These are phyloP conservation scores for Tipula helvola DNA, from an alignment of 2,888 invertebrate genomes.

Conservation along the genomic window DNA sequence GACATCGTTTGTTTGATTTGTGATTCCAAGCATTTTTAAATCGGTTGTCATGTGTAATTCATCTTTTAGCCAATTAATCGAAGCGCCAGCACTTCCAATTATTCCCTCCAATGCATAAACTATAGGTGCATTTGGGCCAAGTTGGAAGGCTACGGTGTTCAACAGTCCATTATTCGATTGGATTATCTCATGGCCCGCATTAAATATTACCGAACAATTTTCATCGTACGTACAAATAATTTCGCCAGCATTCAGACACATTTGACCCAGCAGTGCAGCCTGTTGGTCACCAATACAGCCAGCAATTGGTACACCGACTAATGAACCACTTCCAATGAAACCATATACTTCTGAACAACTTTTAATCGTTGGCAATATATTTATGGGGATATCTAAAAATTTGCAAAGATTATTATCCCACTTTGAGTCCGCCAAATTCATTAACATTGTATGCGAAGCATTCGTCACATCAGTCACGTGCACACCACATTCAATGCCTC, in stretches of 20 bases:
- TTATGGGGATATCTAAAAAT: slow-evolving; percentile 76
- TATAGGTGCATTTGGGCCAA: slow-evolving; percentile 57
- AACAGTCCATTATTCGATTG: slow-evolving; percentile 78
- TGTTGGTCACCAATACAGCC: slow-evolving; percentile 94
- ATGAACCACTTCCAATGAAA: slow-evolving; percentile 54
- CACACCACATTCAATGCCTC: slow-evolving; percentile 44
- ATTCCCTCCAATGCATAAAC: slow-evolving; percentile 87
- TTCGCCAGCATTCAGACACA: slow-evolving; percentile 75
- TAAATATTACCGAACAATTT: slow-evolving; percentile 88
- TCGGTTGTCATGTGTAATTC: slow-evolving; percentile 64
- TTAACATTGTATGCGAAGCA: slow-evolving; percentile 89
- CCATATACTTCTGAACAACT: slow-evolving; percentile 92
- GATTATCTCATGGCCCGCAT: slow-evolving; percentile 71
- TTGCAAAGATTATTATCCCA: slow-evolving; percentile 83
- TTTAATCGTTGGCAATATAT: slow-evolving; percentile 76
- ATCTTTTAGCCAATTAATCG: slow-evolving; percentile 81
- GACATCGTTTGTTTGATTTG: slow-evolving; percentile 50
- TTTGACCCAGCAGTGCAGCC: slow-evolving; percentile 84
- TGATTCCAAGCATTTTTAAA: slow-evolving; percentile 17
- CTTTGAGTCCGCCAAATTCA: slow-evolving; percentile 77
- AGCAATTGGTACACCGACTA: slow-evolving; percentile 73
- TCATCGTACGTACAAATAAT: slow-evolving; percentile 94
- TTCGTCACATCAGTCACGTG: slow-evolving; percentile 95
- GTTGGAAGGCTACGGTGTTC: slow-evolving; percentile 83
- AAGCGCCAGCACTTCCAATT: slow-evolving; percentile 70